phyloP scores from a whole-genome alignment of 2,888 invertebrate species.

The Psylliodes chrysocephalus region DNA sequence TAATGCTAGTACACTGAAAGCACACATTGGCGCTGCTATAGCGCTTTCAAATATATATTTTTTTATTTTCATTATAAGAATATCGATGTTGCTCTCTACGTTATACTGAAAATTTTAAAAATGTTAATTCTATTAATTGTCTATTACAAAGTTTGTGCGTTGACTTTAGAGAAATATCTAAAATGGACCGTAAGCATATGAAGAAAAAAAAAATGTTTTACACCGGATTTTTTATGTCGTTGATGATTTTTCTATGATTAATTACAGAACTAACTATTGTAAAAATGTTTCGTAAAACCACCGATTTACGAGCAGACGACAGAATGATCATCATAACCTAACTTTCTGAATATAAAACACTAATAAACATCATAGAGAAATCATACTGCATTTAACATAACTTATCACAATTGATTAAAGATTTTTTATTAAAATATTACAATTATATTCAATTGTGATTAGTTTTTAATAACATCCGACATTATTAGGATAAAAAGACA shows the following conservation, averaged over 20 bases:
- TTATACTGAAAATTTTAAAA: constrained; percentile 57
- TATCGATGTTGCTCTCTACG: constrained; percentile 63
- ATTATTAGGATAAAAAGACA: too few relatives aligned
- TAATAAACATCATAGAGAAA: too few relatives aligned
- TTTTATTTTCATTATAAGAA: constrained; percentile 56
- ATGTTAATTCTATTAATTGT: constrained; percentile 55
- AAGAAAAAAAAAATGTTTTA: constrained; percentile 14
- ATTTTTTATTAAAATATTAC: too few relatives aligned
- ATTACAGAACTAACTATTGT: not conserved
- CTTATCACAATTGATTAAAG: too few relatives aligned
- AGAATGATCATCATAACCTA: too few relatives aligned
- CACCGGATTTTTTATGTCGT: not conserved
- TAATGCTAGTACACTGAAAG: constrained; percentile 65
- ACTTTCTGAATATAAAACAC: too few relatives aligned
- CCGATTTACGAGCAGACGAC: too few relatives aligned
- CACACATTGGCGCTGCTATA: constrained; percentile 60
- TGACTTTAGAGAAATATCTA: constrained; percentile 53
- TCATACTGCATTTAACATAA: too few relatives aligned
- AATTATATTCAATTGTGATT: too few relatives aligned
- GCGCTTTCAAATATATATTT: constrained; percentile 56
- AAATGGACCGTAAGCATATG: constrained; percentile 46
- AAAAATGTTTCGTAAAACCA: too few relatives aligned
- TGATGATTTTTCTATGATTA: not conserved
- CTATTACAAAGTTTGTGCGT: constrained; percentile 61
- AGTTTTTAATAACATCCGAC: too few relatives aligned